Base-by-base conservation (phyloP, 64 coral and sea anemone genomes). In the Stichodactyla mertensii region DNA sequence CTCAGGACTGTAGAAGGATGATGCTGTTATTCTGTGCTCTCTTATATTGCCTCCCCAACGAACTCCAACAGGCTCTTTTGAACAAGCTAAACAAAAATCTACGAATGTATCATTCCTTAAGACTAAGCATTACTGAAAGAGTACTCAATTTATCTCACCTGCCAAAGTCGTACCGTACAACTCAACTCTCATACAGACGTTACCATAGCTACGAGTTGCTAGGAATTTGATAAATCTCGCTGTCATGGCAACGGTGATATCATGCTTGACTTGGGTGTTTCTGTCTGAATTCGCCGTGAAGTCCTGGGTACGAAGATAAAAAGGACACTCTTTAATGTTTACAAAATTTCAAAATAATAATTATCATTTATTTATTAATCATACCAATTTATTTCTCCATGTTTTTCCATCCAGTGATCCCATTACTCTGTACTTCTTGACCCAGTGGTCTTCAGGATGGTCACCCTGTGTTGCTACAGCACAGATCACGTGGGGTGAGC, bases 281-380 rank as follows among this genome's bases (percentile, higher is more conserved):
- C 74, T 7, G 20, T 87, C 71, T 27, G 53, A 56, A 79, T 87
- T 87, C 52, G 64, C 86, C 79, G 16, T 8, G 53, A 87, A 87
- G 20, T 54, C 36, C 86, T 87, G 57, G 59, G 59, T 16, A 61
- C 10, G 19, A 57, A 6, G n/a, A 61, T 15, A 64, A 19, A 64
- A 64, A 64, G 16, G 16, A 16, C 19, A 15, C 4, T 61, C 18
- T 0, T 61, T 16, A 61, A 15, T 45, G 36, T 45, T 45, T 1
- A 45, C 36, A 45, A 45, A 45, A 45, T 45, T 45, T 45, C 36
- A 45, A 45, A 45, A 45, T 45, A 58, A 2, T 12, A 58, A 8
- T 58, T 0, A 58, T 58, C 11, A 61, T 0, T 45, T 15, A 15
- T 61, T 15, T 16, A 8, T 69, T 1, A 69, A 6, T 69, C 64